These are phyloP conservation scores for Cardiocondyla obscurior DNA, from an alignment of 1,140 invertebrate genomes.

Conservation along the genomic window DNA sequence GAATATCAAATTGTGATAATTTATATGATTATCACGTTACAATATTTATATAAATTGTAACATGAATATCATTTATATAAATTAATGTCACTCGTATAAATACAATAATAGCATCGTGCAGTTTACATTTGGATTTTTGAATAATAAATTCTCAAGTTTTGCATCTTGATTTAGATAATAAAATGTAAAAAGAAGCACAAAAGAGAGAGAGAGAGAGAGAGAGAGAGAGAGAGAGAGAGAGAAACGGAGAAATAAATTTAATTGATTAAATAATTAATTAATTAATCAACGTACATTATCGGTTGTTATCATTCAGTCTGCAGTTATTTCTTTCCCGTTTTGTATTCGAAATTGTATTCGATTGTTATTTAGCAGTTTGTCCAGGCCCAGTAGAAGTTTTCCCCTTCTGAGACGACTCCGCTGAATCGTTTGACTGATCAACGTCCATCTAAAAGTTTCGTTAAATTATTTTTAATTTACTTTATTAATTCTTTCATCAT, in stretches of 20 bases:
- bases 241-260: constrained; percentile 11
- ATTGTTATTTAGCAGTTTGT: constrained; percentile 82
- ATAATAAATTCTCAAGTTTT: constrained; percentile 9
- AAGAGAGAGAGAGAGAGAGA: no score
- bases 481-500: no score
- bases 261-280: constrained; percentile 8
- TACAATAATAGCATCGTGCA: not conserved
- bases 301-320: constrained; percentile 57
- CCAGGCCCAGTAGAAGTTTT: constrained; percentile 75
- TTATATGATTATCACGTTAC: not conserved
- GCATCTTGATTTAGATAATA: not conserved
- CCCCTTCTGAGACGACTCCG: constrained; percentile 80
- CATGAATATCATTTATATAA: not conserved
- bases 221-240: no score
- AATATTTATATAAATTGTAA: not conserved
- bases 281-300: constrained; percentile 63
- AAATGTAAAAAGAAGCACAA: not conserved
- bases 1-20: constrained; percentile 15
- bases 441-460: constrained; percentile 79
- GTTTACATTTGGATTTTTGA: constrained; percentile 8
- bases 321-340: constrained; percentile 72
- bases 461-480: constrained; percentile 42
- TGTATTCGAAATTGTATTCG: constrained; percentile 67
- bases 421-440: constrained; percentile 77
- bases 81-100: constrained; percentile 9